phyloP scores from a whole-genome alignment of 2,888 invertebrate genomes.

The Morpho achilles region DNA sequence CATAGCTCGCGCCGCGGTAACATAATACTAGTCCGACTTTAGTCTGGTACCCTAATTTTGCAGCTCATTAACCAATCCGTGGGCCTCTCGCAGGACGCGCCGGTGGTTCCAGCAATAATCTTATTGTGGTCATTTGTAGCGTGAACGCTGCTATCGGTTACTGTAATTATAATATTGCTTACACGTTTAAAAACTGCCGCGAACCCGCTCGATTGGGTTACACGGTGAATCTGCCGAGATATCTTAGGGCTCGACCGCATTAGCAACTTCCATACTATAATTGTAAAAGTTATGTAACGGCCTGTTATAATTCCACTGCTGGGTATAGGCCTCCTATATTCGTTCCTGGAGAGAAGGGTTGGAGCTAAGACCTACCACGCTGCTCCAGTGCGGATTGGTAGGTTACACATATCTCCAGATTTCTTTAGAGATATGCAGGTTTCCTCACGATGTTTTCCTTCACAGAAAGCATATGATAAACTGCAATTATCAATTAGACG shows the following conservation, averaged over 20 bases:
- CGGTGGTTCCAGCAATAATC: slow-evolving; percentile 34
- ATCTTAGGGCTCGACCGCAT: slow-evolving; percentile 2
- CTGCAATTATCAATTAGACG: too few relatives aligned
- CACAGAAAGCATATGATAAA: too few relatives aligned
- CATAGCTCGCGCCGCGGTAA: slow-evolving; percentile 41
- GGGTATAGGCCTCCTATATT: too few relatives aligned
- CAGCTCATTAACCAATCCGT: slow-evolving; percentile 66
- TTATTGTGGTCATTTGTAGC: slow-evolving; percentile 51
- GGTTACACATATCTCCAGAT: too few relatives aligned
- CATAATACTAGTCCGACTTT: slow-evolving; percentile 46
- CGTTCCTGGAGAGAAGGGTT: too few relatives aligned
- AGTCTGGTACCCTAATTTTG: slow-evolving; percentile 69
- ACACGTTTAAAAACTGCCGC: slow-evolving; percentile 25
- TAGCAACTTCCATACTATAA: not conserved
- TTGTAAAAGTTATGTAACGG: too few relatives aligned
- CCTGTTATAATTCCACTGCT: too few relatives aligned
- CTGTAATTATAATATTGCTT: slow-evolving; percentile 47
- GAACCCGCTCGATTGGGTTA: slow-evolving; percentile 26
- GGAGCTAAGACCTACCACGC: too few relatives aligned
- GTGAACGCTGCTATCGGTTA: slow-evolving; percentile 53
- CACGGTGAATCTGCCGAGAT: slow-evolving; percentile 16
- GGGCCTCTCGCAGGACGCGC: slow-evolving; percentile 61
- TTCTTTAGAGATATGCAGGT: too few relatives aligned
- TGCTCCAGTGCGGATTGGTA: too few relatives aligned
- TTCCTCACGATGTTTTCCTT: too few relatives aligned